Evolutionary conservation across 2,113 vertebrate genomes (phyloP).

Genomic region (Oreochromis spilurus): DNA sequence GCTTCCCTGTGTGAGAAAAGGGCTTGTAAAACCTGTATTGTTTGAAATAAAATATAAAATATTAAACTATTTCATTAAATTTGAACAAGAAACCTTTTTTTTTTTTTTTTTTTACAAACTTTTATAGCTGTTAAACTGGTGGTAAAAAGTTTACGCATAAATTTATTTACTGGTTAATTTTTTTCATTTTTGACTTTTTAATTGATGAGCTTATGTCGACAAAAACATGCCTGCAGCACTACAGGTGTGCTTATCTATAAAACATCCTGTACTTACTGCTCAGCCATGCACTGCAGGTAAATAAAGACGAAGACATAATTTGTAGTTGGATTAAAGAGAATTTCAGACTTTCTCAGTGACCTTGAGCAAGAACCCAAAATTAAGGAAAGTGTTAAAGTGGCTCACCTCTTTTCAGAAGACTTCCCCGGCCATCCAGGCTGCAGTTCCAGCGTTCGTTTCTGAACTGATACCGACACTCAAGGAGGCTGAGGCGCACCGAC

Average conservation of each 20-base stretch:
- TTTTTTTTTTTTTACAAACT: not conserved
- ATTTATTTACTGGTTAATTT: not conserved
- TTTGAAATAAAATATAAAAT: not conserved
- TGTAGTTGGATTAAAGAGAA: not conserved
- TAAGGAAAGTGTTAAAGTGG: not conserved
- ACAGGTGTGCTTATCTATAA: not conserved
- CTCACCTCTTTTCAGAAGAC: slow-evolving; percentile 91
- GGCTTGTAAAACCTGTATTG: not conserved
- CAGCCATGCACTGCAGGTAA: not conserved
- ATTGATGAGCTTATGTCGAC: not conserved
- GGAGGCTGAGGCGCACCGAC: slow-evolving; percentile 84
- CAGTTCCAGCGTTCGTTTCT: slow-evolving; percentile 97
- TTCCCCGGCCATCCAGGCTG: slow-evolving; percentile 88
- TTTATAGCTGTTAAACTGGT: not conserved
- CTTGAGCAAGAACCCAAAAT: not conserved
- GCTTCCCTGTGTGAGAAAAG: not conserved
- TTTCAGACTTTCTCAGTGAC: not conserved
- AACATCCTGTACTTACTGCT: not conserved
- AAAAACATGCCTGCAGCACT: not conserved
- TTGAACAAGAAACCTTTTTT: not conserved
- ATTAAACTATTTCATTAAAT: not conserved
- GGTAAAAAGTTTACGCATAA: not conserved
- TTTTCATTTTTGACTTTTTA: not conserved
- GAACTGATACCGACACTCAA: slow-evolving; percentile 95
- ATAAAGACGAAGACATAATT: not conserved